Percentiles rank a stretch among this genome's conserved stretches.
These are phyloP conservation scores for Anguilla japonica DNA, from an alignment of 2,113 vertebrate species.

Conservation along the genomic window DNA sequence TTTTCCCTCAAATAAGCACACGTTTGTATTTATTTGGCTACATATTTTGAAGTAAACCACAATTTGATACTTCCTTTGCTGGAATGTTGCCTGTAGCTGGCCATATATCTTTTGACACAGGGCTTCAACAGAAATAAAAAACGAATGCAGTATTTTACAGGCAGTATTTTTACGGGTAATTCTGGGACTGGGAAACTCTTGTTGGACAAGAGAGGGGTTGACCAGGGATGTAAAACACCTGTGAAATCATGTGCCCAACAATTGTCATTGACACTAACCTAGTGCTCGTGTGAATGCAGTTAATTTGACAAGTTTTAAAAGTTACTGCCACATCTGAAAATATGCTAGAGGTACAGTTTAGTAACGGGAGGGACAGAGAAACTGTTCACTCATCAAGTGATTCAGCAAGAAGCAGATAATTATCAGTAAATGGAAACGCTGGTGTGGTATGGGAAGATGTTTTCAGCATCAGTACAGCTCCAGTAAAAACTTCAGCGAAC, in stretches of 20 bases:
- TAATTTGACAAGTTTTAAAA: not conserved
- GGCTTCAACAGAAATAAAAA: not conserved
- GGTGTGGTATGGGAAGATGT: not conserved
- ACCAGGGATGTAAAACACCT: not conserved
- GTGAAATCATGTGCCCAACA: not conserved
- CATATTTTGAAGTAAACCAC: not conserved
- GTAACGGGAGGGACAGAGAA: not conserved
- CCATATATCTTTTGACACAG: not conserved
- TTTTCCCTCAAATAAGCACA: not conserved
- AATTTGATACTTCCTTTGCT: not conserved
- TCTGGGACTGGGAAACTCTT: not conserved
- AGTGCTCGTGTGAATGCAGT: not conserved
- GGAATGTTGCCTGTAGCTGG: not conserved
- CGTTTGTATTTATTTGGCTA: not conserved
- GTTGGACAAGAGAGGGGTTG: not conserved
- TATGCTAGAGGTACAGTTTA: not conserved
- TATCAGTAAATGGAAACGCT: not conserved
- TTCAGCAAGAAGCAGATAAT: not conserved
- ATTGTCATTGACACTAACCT: not conserved
- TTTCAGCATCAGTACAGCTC: not conserved
- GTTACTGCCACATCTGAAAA: not conserved
- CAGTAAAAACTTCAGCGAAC: conserved; percentile 48
- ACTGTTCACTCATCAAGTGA: not conserved
- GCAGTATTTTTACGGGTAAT: not conserved
- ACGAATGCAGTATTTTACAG: not conserved